Evolutionary conservation across 1,140 invertebrate genomes (phyloP).

Genomic region (Steinernema khuongi): DNA sequence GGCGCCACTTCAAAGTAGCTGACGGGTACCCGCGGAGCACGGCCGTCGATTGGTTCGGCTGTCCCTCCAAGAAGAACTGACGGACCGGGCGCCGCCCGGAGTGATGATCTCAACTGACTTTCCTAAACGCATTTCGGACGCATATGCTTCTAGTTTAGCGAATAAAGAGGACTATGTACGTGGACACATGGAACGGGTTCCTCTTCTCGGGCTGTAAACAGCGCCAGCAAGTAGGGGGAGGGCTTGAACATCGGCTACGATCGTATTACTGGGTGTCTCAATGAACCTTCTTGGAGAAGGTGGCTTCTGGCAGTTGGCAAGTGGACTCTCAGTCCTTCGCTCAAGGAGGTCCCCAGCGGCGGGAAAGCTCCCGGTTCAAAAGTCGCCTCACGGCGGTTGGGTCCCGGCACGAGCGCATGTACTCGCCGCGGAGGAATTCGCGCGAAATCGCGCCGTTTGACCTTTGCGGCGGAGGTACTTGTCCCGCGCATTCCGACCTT

Average conservation of each 20-base stretch:
- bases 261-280: too few relatives aligned
- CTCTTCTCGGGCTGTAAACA: too few relatives aligned
- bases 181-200: too few relatives aligned
- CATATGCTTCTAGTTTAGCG: background rate
- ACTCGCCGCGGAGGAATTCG: background rate
- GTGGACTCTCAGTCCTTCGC: too few relatives aligned
- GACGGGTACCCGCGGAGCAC: background rate
- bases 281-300: too few relatives aligned
- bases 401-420: background rate
- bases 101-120: background rate
- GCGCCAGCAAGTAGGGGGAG: too few relatives aligned
- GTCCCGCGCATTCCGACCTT: too few relatives aligned
- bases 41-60: constrained; percentile 1
- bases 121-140: background rate
- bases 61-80: background rate
- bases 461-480: background rate
- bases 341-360: too few relatives aligned
- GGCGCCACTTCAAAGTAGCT: constrained; percentile 14
- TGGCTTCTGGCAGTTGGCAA: too few relatives aligned
- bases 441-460: background rate
- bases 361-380: too few relatives aligned
- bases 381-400: background rate
- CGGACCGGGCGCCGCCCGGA: background rate
- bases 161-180: too few relatives aligned
- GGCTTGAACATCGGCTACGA: too few relatives aligned